Conservation (phyloP, 1,140 invertebrate genomes). For the Hyles euphorbiae region DNA sequence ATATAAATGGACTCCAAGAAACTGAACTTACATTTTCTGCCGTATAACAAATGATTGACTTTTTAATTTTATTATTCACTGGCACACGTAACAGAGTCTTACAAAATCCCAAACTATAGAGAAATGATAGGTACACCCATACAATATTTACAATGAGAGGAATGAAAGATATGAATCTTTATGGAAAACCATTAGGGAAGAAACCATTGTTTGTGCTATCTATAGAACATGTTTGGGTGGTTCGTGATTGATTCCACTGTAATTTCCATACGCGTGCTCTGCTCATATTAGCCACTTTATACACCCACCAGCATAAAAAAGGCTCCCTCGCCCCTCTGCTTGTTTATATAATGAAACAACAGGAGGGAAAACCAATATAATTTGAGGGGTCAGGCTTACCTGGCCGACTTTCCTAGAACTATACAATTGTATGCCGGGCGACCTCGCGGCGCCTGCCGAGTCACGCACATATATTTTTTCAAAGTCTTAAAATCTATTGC, state of each 20-base stretch:
- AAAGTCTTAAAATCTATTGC: constrained; percentile 54
- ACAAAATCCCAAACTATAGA: no score
- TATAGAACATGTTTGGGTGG: constrained; percentile 56
- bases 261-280: constrained; percentile 72
- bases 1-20: no score
- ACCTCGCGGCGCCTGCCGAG: constrained; percentile 68
- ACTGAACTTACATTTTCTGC: no score
- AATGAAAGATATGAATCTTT: constrained; percentile 43
- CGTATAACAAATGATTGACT: no score
- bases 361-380: constrained; percentile 28
- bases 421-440: constrained; percentile 60
- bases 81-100: no score
- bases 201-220: constrained; percentile 60
- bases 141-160: constrained; percentile 19
- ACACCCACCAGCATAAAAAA: constrained; percentile 35
- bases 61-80: no score
- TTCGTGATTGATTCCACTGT: constrained; percentile 72
- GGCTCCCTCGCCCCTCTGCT: constrained; percentile 21
- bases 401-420: constrained; percentile 54
- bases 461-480: constrained; percentile 69
- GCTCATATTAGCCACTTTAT: constrained; percentile 66
- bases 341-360: constrained; percentile 15
- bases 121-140: constrained; percentile 12
- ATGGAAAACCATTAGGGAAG: constrained; percentile 55
- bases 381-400: constrained; percentile 35